Evolutionary conservation across 2,888 invertebrate genomes (phyloP), one percentile per base, ranked within the genome.

Genomic region (Camponotus fellah): DNA sequence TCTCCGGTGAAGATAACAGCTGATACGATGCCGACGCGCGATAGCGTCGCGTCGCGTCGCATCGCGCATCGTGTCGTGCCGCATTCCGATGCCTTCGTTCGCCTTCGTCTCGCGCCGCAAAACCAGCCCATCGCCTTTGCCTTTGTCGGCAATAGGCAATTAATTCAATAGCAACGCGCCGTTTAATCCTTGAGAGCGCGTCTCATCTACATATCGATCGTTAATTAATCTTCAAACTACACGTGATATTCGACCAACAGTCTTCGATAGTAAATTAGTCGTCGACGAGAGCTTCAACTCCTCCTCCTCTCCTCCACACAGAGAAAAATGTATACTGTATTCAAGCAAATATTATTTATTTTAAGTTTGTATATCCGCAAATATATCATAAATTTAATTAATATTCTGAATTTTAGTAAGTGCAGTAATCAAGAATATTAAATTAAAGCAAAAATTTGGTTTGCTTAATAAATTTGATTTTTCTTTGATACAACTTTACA

Each of bases 1-100:
- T 71, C 86, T 81, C 75, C 81, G 83, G 79, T 69, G 72, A 77
- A 85, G 87, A 87, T 86, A 87, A 84, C 84, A 82, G 60, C 72
- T 69, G 87, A 87, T 87, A 87, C 81, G 76, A 56, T 72, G 49
- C 37, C 71, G 56, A 72, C 82, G 83, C 77, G 65, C 83, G 86
- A 87, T 87, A 87, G 76, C 68, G 82, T 76, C 77, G 83, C 68
- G 37, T 37, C 37, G 37, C 37, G 37, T 76, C 74, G 83, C 68
- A 26, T 26, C 26, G 76, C 72, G 37, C 26, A 26, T 76, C 77
- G 83, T 64, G 71, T 66, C 84, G 85, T 79, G 77, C 84, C 81
- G 82, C 87, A 90, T 91, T 90, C 88, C 89, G 85, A 82, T 34
- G 34, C 81, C 26, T 26, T 26, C 26, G 82, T 87, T n/a, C 83